Percentiles rank a stretch among this genome's conserved stretches.
Evolutionary conservation across 2,113 vertebrate species (phyloP).

Genomic region (Chionomys nivalis): DNA sequence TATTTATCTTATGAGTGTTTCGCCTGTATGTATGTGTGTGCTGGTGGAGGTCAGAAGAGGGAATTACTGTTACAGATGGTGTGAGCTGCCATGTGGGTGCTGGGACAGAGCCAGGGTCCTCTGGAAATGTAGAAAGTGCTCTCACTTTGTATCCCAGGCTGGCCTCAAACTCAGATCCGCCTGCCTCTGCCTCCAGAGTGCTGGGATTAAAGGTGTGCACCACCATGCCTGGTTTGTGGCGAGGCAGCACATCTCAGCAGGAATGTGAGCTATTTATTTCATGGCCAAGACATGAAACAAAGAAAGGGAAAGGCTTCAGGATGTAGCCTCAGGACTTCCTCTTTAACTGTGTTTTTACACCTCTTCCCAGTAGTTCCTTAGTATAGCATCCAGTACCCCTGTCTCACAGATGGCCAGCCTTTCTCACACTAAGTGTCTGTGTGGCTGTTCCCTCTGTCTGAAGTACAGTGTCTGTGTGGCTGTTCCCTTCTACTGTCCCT

Average conservation of each 20-base stretch:
- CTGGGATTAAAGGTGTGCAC: neutral
- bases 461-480: neutral
- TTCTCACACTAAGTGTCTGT: neutral
- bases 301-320: neutral
- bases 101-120: neutral
- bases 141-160: no score
- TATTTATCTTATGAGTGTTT: neutral
- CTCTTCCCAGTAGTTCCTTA: neutral
- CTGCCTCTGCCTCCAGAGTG: neutral
- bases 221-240: neutral
- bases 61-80: neutral
- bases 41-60: neutral
- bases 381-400: neutral
- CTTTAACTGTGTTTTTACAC: neutral
- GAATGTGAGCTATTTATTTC: neutral
- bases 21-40: neutral
- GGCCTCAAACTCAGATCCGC: neutral
- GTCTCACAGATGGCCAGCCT: neutral
- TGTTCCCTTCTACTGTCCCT: neutral
- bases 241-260: neutral
- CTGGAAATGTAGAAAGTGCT: neutral
- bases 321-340: neutral
- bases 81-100: neutral
- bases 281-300: neutral
- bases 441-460: no score